Evolutionary conservation across 2,797 vertebrate species (phyloP).

Genomic region (Botia kubotai): DNA sequence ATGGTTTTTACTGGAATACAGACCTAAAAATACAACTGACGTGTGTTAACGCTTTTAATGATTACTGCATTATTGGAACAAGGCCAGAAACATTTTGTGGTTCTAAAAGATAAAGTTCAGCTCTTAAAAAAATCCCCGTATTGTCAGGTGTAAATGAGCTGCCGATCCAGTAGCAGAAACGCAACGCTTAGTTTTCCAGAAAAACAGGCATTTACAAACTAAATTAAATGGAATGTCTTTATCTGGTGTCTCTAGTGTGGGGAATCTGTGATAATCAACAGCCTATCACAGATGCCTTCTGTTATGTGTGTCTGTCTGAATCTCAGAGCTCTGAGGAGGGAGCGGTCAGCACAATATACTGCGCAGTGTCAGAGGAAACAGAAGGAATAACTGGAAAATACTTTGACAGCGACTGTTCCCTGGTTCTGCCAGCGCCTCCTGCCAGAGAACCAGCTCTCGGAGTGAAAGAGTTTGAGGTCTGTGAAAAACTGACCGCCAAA

Average conservation of each 20-base stretch:
- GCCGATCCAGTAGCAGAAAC: too few species aligned
- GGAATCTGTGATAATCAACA: too few species aligned
- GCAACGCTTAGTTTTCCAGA: too few species aligned
- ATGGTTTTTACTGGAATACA: not conserved
- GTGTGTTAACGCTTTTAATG: not conserved
- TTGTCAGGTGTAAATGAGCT: too few species aligned
- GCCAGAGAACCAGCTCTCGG: slow-evolving; percentile 77
- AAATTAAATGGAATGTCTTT: too few species aligned
- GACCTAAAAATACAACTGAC: not conserved
- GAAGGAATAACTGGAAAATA: slow-evolving; percentile 86
- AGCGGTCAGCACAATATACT: slow-evolving; percentile 82
- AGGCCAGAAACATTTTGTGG: not conserved
- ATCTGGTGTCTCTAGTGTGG: too few species aligned
- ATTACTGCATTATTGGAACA: not conserved
- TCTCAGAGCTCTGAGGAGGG: slow-evolving; percentile 81
- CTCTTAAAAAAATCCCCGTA: not conserved
- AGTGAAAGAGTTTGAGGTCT: slow-evolving; percentile 83
- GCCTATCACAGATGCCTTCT: not conserved
- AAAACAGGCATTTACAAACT: too few species aligned
- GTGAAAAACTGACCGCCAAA: slow-evolving; percentile 78
- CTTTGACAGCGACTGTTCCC: slow-evolving; percentile 80
- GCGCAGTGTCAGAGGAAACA: slow-evolving; percentile 82
- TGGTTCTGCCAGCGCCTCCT: slow-evolving; percentile 72
- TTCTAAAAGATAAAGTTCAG: not conserved
- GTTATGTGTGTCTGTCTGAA: not conserved